Evolutionary conservation across 2,113 vertebrate species (phyloP).

Genomic region (Chiloscyllium plagiosum): DNA sequence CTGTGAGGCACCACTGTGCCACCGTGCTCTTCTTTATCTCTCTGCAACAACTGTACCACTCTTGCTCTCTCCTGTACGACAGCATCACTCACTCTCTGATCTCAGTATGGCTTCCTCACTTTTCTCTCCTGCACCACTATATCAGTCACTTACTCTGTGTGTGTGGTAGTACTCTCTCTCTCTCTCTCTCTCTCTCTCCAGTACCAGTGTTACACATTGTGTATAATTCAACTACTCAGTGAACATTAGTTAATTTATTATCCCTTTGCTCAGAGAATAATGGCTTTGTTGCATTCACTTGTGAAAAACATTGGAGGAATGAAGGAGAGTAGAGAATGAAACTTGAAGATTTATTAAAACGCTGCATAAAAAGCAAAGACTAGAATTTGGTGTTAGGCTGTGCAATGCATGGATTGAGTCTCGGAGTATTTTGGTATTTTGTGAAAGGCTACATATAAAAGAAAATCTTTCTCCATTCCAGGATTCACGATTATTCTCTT

Average conservation of each 20-base stretch:
- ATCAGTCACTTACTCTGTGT: background rate
- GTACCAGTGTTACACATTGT: background rate
- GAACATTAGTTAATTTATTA: background rate
- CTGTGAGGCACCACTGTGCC: no score
- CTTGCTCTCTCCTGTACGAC: background rate
- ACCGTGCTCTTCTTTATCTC: background rate
- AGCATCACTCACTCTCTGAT: background rate
- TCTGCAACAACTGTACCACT: no score
- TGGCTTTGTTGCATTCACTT: background rate
- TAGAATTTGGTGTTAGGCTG: background rate
- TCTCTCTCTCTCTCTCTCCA: background rate
- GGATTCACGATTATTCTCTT: background rate
- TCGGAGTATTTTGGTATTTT: background rate
- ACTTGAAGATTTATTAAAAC: background rate
- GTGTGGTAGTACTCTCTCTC: background rate
- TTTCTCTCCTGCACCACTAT: background rate
- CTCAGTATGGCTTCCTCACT: background rate
- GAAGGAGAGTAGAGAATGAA: background rate
- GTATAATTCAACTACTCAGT: background rate
- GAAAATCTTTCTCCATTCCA: background rate
- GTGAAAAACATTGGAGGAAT: constrained; percentile 16
- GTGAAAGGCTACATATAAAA: background rate
- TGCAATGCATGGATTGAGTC: background rate
- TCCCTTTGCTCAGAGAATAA: background rate
- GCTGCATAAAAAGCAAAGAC: background rate